Evolutionary conservation across 2,113 vertebrate species (phyloP).

Genomic region (Microcebus tavaratra): DNA sequence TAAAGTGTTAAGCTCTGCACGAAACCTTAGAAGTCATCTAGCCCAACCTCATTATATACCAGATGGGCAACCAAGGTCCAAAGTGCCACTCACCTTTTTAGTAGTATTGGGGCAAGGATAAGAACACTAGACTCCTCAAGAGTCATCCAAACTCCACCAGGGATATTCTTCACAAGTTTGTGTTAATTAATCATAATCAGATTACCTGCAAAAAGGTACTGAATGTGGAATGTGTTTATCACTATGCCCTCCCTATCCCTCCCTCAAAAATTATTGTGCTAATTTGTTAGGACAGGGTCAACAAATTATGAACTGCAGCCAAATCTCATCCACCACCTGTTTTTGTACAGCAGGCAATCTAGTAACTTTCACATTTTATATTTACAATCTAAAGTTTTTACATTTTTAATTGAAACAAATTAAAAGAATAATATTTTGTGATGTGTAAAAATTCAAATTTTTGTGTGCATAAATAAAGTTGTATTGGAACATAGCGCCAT

Average conservation of each 20-base stretch:
- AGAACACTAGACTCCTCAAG: not conserved
- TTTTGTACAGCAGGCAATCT: not conserved
- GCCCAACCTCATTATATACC: not conserved
- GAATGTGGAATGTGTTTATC: not conserved
- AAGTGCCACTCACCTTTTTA: not conserved
- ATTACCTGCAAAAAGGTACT: not conserved
- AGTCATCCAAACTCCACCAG: not conserved
- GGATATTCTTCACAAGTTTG: not conserved
- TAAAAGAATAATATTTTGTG: not conserved
- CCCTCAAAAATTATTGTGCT: not conserved
- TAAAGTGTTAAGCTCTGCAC: not conserved
- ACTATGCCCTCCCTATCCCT: too few species aligned
- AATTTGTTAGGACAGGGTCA: not conserved
- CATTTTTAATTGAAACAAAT: not conserved
- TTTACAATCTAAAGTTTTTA: not conserved
- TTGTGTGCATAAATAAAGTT: not conserved
- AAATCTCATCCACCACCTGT: not conserved
- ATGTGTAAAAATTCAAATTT: not conserved
- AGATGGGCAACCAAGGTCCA: not conserved
- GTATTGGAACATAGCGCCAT: not conserved
- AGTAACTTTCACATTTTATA: constrained; percentile 13
- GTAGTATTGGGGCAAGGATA: not conserved
- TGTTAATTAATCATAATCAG: not conserved
- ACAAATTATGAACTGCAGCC: not conserved
- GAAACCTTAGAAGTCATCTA: not conserved